Evolutionary conservation across 1,140 invertebrate genomes (phyloP).

Genomic region (Drosophila fuyamai): DNA sequence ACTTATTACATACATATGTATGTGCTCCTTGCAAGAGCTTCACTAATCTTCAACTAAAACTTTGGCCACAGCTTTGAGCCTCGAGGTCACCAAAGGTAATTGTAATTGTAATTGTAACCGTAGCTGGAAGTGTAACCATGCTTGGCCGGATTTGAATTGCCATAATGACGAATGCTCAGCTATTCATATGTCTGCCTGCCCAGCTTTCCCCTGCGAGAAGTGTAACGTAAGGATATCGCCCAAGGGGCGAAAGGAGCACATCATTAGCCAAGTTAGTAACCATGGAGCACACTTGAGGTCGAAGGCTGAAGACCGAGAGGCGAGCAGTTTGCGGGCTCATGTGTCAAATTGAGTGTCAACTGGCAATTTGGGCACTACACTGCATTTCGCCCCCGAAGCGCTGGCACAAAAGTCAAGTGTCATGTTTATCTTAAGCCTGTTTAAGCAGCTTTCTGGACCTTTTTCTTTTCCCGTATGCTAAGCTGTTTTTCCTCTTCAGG

Average conservation of each 20-base stretch:
- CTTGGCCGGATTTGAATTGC: conserved; percentile 35
- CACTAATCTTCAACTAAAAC: conserved; percentile 34
- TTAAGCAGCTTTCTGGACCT: conserved; percentile 60
- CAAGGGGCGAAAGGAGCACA: conserved; percentile 57
- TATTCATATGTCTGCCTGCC: conserved; percentile 67
- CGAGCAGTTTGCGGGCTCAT: conserved; percentile 64
- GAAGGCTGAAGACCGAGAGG: conserved; percentile 16
- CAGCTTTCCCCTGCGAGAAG: conserved; percentile 14
- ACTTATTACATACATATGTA: conserved; percentile 7
- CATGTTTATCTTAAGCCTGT: conserved; percentile 83
- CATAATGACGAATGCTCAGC: conserved; percentile 77
- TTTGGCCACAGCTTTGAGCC: conserved; percentile 40
- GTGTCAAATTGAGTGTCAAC: conserved; percentile 84
- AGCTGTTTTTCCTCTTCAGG: background rate
- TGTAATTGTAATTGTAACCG: conserved; percentile 20
- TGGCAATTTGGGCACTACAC: conserved; percentile 72
- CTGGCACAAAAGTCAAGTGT: conserved; percentile 69
- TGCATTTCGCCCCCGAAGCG: conserved; percentile 12
- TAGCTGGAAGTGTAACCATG: conserved; percentile 3
- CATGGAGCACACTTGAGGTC: conserved; percentile 80
- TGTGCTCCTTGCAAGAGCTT: background rate
- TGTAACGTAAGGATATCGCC: conserved; percentile 34
- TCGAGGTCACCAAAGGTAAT: conserved; percentile 28
- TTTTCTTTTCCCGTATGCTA: background rate
- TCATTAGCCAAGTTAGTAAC: conserved; percentile 74